Conservation (phyloP, 2,888 invertebrate species). For the Apotomis turbidana region DNA sequence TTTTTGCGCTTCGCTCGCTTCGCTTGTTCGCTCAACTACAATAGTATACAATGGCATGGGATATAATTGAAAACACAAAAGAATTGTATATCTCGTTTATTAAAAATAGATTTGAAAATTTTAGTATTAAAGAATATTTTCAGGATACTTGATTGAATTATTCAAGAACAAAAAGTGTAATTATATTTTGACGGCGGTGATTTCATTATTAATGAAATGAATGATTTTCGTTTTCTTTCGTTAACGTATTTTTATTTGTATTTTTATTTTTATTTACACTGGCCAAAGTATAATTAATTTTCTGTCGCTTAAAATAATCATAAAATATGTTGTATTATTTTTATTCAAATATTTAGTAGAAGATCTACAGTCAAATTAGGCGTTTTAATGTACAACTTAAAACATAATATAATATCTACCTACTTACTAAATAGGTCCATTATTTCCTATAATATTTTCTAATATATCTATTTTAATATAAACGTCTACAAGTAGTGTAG, state of each 20-base stretch:
- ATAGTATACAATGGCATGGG: too few relatives aligned
- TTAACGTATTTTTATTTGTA: neutral
- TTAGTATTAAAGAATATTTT: neutral
- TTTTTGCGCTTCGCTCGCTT: too few relatives aligned
- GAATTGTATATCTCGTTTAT: too few relatives aligned
- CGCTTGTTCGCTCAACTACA: too few relatives aligned
- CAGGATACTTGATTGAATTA: too few relatives aligned
- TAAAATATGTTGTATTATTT: neutral
- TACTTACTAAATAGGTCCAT: neutral
- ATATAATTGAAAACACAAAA: too few relatives aligned
- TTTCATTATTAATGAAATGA: neutral
- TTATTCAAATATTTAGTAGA: conserved; percentile 5
- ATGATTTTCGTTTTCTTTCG: neutral
- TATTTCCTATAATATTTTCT: too few relatives aligned
- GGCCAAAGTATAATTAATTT: conserved; percentile 9
- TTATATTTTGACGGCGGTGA: neutral
- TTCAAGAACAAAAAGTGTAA: neutral
- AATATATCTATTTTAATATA: neutral
- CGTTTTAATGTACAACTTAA: conserved; percentile 6
- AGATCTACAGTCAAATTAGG: conserved; percentile 18
- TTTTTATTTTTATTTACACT: too few relatives aligned
- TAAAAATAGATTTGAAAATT: too few relatives aligned
- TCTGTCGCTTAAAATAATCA: conserved; percentile 18
- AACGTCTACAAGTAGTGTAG: conserved; percentile 17
- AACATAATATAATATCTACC: neutral